phyloP scores from a whole-genome alignment of 2,797 vertebrate species.

The Poecilia picta region DNA sequence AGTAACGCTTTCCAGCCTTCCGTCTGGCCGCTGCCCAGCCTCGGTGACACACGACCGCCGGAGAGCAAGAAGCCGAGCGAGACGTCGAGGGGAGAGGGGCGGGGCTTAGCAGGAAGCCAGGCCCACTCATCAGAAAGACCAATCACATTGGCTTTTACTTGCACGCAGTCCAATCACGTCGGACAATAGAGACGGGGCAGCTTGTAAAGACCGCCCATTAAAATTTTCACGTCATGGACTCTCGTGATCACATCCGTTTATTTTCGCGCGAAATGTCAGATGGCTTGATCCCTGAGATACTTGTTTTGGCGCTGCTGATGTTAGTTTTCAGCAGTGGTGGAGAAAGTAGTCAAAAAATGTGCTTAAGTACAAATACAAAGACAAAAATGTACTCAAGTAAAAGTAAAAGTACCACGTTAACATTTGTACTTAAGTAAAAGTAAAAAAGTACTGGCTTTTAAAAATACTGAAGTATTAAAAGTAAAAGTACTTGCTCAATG shows the following conservation, averaged over 20 bases:
- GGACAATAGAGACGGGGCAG: slow-evolving; percentile 51
- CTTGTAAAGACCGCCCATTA: slow-evolving; percentile 44
- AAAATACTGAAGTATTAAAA: too few species aligned
- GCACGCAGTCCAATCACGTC: not conserved
- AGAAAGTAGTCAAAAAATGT: too few species aligned
- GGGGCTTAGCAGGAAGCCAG: slow-evolving; percentile 31
- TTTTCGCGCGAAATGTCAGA: slow-evolving; percentile 76
- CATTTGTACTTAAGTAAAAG: too few species aligned
- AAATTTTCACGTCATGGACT: slow-evolving; percentile 41
- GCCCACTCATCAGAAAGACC: not conserved
- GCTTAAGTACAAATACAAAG: too few species aligned
- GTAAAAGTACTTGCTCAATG: too few species aligned
- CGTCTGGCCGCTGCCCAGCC: slow-evolving; percentile 78
- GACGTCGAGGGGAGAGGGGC: slow-evolving; percentile 37
- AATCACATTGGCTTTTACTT: not conserved
- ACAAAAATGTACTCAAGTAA: too few species aligned
- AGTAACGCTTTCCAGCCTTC: slow-evolving; percentile 63
- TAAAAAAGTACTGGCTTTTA: too few species aligned
- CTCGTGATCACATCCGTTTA: slow-evolving; percentile 66
- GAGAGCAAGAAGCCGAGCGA: slow-evolving; percentile 71
- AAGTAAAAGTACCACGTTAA: too few species aligned
- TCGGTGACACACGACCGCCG: slow-evolving; percentile 81
- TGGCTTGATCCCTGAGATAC: not conserved
- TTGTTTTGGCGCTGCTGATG: slow-evolving; percentile 19
- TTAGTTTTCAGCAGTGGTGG: slow-evolving; percentile 25